Conservation (phyloP, 2,797 vertebrate genomes). For the Chromobotia macracanthus region DNA sequence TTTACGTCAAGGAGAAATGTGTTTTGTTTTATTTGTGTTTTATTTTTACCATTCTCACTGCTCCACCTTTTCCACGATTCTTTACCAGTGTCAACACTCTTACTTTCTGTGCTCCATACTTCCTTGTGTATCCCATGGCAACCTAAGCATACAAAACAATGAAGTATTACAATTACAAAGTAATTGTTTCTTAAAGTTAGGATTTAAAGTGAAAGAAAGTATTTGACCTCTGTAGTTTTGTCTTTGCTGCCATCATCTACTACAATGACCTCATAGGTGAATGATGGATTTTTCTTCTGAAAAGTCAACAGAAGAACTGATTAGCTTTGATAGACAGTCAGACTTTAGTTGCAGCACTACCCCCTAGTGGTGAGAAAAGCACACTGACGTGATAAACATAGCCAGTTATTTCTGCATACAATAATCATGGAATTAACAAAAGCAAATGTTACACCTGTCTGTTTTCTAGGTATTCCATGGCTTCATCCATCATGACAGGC, state of each 20-base stretch:
- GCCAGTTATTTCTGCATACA: no score
- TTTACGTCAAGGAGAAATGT: background rate
- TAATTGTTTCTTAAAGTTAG: background rate
- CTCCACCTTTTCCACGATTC: slow-evolving; percentile 95
- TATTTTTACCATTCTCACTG: slow-evolving; percentile 88
- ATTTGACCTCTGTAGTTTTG: slow-evolving; percentile 87
- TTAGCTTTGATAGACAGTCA: background rate
- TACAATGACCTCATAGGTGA: slow-evolving; percentile 93
- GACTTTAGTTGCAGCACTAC: background rate
- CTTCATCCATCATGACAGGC: slow-evolving; percentile 96
- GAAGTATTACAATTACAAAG: background rate
- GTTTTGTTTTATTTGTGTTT: no score
- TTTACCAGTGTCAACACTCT: slow-evolving; percentile 86
- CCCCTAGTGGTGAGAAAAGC: slow-evolving; percentile 29
- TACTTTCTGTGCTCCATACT: slow-evolving; percentile 88
- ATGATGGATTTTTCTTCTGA: slow-evolving; percentile 84
- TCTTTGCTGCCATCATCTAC: slow-evolving; percentile 96
- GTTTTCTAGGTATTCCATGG: slow-evolving; percentile 89
- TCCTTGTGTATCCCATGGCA: slow-evolving; percentile 84
- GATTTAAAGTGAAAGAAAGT: background rate
- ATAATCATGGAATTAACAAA: background rate
- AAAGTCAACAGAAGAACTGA: slow-evolving; percentile 58
- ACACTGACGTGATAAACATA: background rate
- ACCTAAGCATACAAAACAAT: slow-evolving; percentile 74
- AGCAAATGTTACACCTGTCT: slow-evolving; percentile 80